phyloP scores from a whole-genome alignment of 1,140 invertebrate species.

The Platorchestia sp. region DNA sequence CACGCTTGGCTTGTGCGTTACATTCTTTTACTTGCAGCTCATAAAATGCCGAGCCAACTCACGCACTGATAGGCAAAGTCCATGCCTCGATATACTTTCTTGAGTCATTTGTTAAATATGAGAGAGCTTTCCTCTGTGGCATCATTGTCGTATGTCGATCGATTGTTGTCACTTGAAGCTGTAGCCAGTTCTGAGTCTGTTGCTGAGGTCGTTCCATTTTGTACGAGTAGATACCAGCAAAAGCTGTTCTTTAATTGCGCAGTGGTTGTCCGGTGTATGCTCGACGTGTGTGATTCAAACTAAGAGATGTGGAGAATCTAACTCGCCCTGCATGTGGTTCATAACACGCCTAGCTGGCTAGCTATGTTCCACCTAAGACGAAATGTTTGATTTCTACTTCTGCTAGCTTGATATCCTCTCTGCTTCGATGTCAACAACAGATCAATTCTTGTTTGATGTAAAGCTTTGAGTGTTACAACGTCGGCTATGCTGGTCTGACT shows the following conservation, averaged over 20 bases:
- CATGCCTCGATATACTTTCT: slow-evolving; percentile 5
- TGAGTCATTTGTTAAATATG: background rate
- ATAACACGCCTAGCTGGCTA: background rate
- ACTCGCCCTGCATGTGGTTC: background rate
- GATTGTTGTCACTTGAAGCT: background rate
- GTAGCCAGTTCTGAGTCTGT: background rate
- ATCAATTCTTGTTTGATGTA: background rate
- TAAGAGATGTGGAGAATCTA: background rate
- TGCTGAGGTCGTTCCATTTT: background rate
- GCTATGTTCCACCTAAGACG: background rate
- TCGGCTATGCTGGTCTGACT: background rate
- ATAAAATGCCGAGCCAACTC: slow-evolving; percentile 11
- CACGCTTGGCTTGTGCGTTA: slow-evolving; percentile 49
- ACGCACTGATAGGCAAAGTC: slow-evolving; percentile 47
- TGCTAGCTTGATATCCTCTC: background rate
- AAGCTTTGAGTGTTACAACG: background rate
- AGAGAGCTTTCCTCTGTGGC: slow-evolving; percentile 9
- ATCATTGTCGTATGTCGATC: background rate
- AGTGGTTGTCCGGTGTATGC: background rate
- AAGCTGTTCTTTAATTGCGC: background rate
- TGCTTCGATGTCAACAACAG: background rate
- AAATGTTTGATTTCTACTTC: background rate
- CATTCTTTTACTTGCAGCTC: slow-evolving; percentile 51
- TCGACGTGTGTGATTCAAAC: background rate
- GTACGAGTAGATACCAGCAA: background rate